These are phyloP conservation scores for Tinamus guttatus DNA, from an alignment of 2,113 vertebrate genomes.

Conservation along the genomic window DNA sequence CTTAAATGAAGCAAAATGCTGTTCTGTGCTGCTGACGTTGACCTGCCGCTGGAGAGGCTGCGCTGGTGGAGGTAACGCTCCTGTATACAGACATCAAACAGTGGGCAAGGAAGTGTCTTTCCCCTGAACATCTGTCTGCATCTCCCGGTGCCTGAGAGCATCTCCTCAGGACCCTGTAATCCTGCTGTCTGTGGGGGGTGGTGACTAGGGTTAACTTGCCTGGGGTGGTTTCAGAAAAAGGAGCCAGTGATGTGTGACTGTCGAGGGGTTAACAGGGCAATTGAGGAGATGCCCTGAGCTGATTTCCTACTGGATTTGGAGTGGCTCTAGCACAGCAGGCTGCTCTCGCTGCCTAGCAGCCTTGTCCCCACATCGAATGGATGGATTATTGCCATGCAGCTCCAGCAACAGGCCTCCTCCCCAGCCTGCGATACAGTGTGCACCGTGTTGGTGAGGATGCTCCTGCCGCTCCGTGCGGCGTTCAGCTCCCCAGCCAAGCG, in stretches of 20 bases:
- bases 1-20: not conserved
- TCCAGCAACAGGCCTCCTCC: not conserved
- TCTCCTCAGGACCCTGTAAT: not conserved
- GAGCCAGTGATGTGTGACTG: not conserved
- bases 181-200: not conserved
- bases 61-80: not conserved
- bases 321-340: not conserved
- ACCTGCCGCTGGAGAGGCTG: not conserved
- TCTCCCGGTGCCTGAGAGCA: not conserved
- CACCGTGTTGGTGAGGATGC: not conserved
- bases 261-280: not conserved
- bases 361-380: not conserved
- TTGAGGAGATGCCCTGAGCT: not conserved
- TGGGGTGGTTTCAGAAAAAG: not conserved
- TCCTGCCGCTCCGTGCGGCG: not conserved
- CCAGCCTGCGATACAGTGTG: accelerated
- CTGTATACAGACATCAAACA: not conserved
- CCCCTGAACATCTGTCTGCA: not conserved
- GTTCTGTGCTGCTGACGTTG: not conserved
- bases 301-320: slow-evolving; percentile 33
- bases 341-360: not conserved
- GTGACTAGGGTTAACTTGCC: not conserved
- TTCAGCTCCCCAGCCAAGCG: not conserved
- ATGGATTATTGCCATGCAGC: not conserved
- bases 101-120: not conserved